Evolutionary conservation across 2,888 invertebrate genomes (phyloP).

Genomic region (Drepanosiphum platanoidis): DNA sequence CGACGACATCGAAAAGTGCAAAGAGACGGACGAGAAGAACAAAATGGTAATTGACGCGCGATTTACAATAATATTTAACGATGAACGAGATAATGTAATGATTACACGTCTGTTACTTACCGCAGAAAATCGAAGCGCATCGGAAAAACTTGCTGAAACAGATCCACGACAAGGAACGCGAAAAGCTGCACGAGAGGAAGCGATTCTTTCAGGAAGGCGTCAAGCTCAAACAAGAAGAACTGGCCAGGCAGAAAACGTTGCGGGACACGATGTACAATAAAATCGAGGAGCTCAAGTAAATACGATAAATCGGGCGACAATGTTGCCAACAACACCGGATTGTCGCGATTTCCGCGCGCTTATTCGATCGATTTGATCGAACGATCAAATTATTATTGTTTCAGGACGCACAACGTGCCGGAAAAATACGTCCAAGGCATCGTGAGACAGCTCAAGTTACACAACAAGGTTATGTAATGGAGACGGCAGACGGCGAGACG

Average conservation of each 20-base stretch:
- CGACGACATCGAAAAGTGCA: slow-evolving; percentile 38
- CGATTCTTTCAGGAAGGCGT: slow-evolving; percentile 76
- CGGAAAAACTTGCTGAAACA: slow-evolving; percentile 74
- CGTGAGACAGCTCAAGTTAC: slow-evolving; percentile 64
- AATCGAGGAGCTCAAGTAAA: slow-evolving; percentile 71
- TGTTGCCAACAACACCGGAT: background rate
- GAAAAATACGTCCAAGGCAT: slow-evolving; percentile 66
- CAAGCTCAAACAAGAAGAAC: slow-evolving; percentile 73
- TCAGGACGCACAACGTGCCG: slow-evolving; percentile 65
- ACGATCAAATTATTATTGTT: slow-evolving; percentile 59
- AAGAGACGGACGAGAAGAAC: slow-evolving; percentile 48
- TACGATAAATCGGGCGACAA: background rate
- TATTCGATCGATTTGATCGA: slow-evolving; percentile 17
- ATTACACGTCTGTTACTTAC: too few relatives aligned
- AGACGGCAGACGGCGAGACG: too few relatives aligned
- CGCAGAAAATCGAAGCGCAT: slow-evolving; percentile 68
- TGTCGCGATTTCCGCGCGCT: background rate
- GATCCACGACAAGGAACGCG: slow-evolving; percentile 76
- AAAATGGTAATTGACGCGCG: slow-evolving; percentile 41
- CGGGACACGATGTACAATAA: slow-evolving; percentile 68
- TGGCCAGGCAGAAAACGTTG: slow-evolving; percentile 66
- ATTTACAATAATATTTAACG: background rate
- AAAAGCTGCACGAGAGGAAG: slow-evolving; percentile 73
- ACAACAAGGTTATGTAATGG: slow-evolving; percentile 9
- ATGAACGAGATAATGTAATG: too few relatives aligned